Evolutionary conservation across 1,140 invertebrate species (phyloP).

Genomic region (Lasioglossum baleicum): DNA sequence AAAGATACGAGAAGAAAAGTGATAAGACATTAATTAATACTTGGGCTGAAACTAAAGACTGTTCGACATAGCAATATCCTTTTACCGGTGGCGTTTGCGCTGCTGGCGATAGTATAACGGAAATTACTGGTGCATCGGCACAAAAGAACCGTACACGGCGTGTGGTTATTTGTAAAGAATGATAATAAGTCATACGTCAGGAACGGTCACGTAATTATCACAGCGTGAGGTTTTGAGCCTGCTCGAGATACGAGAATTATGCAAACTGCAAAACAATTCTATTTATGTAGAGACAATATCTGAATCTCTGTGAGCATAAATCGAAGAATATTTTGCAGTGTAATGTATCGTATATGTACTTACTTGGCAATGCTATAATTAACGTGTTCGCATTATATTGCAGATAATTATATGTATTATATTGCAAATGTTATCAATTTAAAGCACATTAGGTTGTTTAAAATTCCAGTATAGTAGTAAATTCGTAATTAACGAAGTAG

Average conservation of each 20-base stretch:
- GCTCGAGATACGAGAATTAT: conserved; percentile 27
- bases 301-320: no score
- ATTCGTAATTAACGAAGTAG: no score
- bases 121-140: conserved; percentile 48
- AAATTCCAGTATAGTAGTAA: no score
- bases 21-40: not conserved
- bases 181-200: conserved; percentile 40
- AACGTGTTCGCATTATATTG: no score
- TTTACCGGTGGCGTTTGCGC: not conserved
- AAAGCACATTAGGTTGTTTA: no score
- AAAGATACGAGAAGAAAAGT: not conserved
- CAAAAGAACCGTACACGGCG: conserved; percentile 9
- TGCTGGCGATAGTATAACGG: conserved; percentile 12
- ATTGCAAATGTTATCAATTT: no score
- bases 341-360: no score
- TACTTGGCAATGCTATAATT: no score
- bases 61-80: not conserved
- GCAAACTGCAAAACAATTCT: not conserved
- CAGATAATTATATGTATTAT: no score
- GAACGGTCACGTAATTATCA: conserved; percentile 22
- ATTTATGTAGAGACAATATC: not conserved
- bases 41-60: not conserved
- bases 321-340: no score
- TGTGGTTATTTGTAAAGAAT: not conserved
- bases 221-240: not conserved